These are phyloP conservation scores for Pachypeltis micranthus DNA, from an alignment of 1,140 invertebrate genomes.

Conservation along the genomic window DNA sequence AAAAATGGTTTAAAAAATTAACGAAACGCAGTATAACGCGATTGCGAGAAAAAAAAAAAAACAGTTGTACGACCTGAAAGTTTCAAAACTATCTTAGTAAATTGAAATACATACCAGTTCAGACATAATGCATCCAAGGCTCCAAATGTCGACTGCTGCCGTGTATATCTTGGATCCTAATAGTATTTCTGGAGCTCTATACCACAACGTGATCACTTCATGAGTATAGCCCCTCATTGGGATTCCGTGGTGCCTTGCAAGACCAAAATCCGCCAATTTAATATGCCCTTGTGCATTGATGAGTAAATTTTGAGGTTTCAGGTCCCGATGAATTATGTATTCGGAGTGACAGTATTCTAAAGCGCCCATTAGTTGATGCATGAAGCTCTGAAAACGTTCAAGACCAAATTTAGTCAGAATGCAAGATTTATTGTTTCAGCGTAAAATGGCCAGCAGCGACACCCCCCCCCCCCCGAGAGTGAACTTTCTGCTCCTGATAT, in stretches of 20 bases:
- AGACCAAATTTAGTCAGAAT: too few relatives aligned
- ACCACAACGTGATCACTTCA: conserved; percentile 95
- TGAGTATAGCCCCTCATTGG: conserved; percentile 80
- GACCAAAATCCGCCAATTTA: conserved; percentile 84
- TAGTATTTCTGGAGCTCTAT: conserved; percentile 88
- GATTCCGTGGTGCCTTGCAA: conserved; percentile 69
- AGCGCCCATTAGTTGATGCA: conserved; percentile 81
- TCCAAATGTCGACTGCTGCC: conserved; percentile 88
- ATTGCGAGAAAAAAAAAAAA: too few relatives aligned
- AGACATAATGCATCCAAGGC: conserved; percentile 85
- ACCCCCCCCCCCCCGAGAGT: too few relatives aligned
- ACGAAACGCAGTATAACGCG: too few relatives aligned
- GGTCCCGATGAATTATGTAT: conserved; percentile 74
- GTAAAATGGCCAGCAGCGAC: too few relatives aligned
- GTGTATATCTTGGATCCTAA: conserved; percentile 82
- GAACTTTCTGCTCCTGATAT: too few relatives aligned
- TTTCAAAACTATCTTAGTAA: background rate
- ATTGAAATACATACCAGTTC: conserved; percentile 61
- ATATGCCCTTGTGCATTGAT: conserved; percentile 67
- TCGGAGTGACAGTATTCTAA: conserved; percentile 85
- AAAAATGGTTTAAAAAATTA: too few relatives aligned
- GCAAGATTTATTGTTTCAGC: too few relatives aligned
- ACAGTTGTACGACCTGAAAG: too few relatives aligned
- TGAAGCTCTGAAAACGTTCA: conserved; percentile 53
- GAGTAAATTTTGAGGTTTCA: conserved; percentile 85